phyloP scores from a whole-genome alignment of 2,888 invertebrate genomes.

The Heteropelma amictum region DNA sequence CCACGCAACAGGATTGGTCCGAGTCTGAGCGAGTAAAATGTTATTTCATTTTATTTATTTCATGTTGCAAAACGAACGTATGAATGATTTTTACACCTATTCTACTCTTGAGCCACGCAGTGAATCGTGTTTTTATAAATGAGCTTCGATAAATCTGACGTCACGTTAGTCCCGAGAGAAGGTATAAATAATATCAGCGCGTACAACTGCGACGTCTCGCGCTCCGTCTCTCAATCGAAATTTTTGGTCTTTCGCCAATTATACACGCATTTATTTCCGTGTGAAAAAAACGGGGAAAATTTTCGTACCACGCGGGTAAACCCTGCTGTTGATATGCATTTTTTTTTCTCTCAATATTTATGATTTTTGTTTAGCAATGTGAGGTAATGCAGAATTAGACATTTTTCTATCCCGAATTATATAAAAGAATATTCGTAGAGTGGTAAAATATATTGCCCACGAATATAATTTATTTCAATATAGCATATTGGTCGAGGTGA shows the following conservation, averaged over 20 bases:
- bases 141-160: constrained; percentile 51
- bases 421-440: not conserved
- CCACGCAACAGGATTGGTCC: constrained; percentile 43
- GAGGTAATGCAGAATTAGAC: too few species aligned
- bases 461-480: too few species aligned
- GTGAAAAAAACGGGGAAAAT: not conserved
- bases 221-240: constrained; percentile 36
- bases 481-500: too few species aligned
- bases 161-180: constrained; percentile 41
- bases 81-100: constrained; percentile 52
- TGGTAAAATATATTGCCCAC: too few species aligned
- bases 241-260: constrained; percentile 33
- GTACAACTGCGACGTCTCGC: constrained; percentile 7
- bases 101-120: constrained; percentile 33
- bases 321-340: too few species aligned
- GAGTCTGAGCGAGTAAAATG: constrained; percentile 35
- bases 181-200: constrained; percentile 32
- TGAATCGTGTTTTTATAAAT: constrained; percentile 52
- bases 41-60: not conserved
- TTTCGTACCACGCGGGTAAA: not conserved
- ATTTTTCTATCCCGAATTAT: too few species aligned
- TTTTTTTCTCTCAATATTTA: too few species aligned
- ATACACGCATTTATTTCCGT: constrained; percentile 17
- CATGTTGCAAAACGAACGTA: constrained; percentile 25
- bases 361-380: too few species aligned